A percentile compares a stretch with the other conserved stretches of the same genome.
Conservation (phyloP, 2,797 vertebrate genomes). For the Tokudaia tokunoshimensis region DNA sequence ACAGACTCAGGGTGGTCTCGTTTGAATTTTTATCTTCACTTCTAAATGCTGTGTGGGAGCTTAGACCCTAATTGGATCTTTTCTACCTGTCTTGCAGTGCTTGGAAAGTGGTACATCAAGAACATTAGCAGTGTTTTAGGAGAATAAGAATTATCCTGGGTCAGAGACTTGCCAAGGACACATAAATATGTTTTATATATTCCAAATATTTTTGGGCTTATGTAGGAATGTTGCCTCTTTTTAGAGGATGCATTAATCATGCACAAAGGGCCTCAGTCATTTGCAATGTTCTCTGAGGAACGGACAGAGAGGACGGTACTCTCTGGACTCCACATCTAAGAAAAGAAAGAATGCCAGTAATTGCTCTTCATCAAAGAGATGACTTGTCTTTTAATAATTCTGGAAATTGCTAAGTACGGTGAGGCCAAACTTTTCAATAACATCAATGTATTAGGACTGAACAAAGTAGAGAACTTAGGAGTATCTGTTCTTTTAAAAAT, state of each 20-base stretch:
- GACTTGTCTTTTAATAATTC: constrained; percentile 57
- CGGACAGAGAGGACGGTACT: not conserved
- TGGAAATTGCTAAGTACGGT: not conserved
- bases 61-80: not conserved
- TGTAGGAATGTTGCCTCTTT: not conserved
- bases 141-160: not conserved
- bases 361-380: constrained; percentile 66
- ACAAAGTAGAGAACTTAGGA: constrained; percentile 68
- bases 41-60: not conserved
- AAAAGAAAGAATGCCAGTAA: constrained; percentile 59
- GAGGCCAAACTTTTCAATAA: constrained; percentile 79
- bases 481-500: constrained; percentile 35
- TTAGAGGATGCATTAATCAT: constrained; percentile 15
- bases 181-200: not conserved
- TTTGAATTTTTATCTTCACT: constrained; percentile 34
- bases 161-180: not conserved
- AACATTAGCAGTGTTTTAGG: not conserved
- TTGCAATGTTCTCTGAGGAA: not conserved
- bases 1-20: not conserved
- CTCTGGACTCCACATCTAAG: not conserved
- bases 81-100: not conserved
- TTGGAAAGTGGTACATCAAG: not conserved
- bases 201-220: not conserved
- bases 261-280: not conserved
- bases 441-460: constrained; percentile 71